These are phyloP conservation scores for Corythaixoides concolor DNA, from an alignment of 2,113 vertebrate genomes.

Conservation along the genomic window DNA sequence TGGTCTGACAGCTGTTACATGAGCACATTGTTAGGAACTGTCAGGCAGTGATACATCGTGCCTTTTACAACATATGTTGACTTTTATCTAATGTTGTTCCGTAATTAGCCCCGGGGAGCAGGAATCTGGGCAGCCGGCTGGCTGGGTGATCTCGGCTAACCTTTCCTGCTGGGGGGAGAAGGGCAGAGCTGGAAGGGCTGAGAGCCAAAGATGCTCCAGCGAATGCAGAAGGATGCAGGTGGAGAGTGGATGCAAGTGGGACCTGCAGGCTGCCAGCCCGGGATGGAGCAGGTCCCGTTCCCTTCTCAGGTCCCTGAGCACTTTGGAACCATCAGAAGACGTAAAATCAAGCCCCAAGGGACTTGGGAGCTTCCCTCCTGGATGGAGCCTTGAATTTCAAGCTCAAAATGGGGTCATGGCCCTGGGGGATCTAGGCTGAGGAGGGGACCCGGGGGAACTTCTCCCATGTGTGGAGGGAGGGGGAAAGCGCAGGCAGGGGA, in stretches of 20 bases:
- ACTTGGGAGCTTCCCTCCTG: neutral
- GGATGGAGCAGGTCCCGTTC: accelerated
- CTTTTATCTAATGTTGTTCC: conserved; percentile 84
- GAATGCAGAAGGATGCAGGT: neutral
- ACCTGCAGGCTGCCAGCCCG: accelerated
- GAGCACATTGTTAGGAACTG: conserved; percentile 83
- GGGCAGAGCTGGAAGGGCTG: conserved; percentile 4
- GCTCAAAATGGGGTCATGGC: neutral
- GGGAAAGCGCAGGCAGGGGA: neutral
- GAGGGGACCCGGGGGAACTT: neutral
- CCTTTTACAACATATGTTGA: conserved; percentile 85
- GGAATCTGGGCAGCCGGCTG: conserved; percentile 73
- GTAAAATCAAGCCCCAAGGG: neutral
- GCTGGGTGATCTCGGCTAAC: conserved; percentile 71
- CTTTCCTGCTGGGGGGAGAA: conserved; percentile 56
- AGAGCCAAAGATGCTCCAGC: neutral
- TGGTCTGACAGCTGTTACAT: conserved; percentile 82
- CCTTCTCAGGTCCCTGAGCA: accelerated
- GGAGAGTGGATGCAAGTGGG: neutral
- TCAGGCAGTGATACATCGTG: conserved; percentile 79
- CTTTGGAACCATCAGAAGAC: accelerated
- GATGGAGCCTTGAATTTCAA: neutral
- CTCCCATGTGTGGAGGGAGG: neutral
- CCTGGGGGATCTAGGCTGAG: neutral
- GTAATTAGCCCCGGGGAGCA: conserved; percentile 79